Base-by-base conservation (phyloP, 2,797 vertebrate species). In the Buphagus erythrorhynchus region DNA sequence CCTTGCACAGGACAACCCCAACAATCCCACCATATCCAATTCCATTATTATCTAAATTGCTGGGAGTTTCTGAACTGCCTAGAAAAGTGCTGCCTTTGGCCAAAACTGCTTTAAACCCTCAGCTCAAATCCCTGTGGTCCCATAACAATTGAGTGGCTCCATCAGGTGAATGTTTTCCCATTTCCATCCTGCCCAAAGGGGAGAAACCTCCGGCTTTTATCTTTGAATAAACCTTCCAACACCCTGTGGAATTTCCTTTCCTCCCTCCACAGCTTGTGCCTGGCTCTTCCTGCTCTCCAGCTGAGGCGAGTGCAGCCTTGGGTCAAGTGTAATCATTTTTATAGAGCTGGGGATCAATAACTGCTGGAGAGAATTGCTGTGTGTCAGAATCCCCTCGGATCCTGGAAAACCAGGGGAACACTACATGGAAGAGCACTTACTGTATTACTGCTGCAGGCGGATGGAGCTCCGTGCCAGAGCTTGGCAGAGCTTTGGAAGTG, bases 291-390 rank as follows among this genome's bases (percentile, higher is more conserved):
- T 65, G 24, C 88, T 90, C 62, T 90, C 76, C 79, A 67, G 79
- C 90, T 76, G 71, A 73, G 51, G 71, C 0, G 17, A 93, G 89
- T 31, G 83, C 90, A 91, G 87, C 57, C 72, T 24, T 38, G 86
- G 95, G 97, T 98, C 95, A 96, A 98, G 97, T 96, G 95, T 97
- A 97, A 97, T 98, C 89, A 97, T 97, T 98, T 97, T 97, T 97
- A 97, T 97, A 96, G 94, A 96, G 94, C 92, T 25, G 72, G 76
- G 58, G 96, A 98, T 97, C 97, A 96, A 97, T 97, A 97, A 58
- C 65, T 20, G 40, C 88, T 90, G 90, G 95, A 97, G 96, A 96
- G 88, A 95, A 97, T 97, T 66, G 91, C 94, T 38, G 87, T 9
- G 13, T 86, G 89, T 87, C 94, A 83, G 84, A 84, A 76, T 46